Evolutionary conservation across 2,797 vertebrate genomes (phyloP).

Genomic region (Muscicapa striata): DNA sequence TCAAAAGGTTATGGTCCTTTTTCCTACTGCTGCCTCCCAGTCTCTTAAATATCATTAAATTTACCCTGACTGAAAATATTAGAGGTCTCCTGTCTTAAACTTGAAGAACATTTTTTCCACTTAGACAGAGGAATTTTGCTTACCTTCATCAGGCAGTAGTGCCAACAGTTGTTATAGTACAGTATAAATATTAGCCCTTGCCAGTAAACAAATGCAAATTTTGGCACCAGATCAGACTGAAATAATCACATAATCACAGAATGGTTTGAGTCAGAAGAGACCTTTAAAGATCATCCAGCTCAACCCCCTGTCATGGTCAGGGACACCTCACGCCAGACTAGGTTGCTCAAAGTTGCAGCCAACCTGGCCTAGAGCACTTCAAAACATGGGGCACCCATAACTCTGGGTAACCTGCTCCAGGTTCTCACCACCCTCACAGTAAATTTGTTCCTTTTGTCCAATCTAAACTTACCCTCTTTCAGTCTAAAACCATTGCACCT

Average conservation of each 20-base stretch:
- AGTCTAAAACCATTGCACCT: not conserved
- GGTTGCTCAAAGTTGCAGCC: not conserved
- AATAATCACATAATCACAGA: not conserved
- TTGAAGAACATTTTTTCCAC: not conserved
- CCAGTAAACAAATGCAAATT: constrained; percentile 1
- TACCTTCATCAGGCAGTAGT: not conserved
- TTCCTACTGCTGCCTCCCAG: not conserved
- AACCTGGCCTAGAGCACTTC: not conserved
- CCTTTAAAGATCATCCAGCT: not conserved
- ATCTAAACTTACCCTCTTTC: not conserved
- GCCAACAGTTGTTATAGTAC: not conserved
- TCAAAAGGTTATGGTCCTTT: not conserved
- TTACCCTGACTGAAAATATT: not conserved
- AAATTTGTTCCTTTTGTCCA: not conserved
- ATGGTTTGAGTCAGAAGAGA: not conserved
- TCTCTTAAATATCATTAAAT: not conserved
- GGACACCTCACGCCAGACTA: not conserved
- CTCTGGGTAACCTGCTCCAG: not conserved
- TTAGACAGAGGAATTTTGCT: constrained; percentile 15
- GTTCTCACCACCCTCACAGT: not conserved
- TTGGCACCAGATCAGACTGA: not conserved
- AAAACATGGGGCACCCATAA: not conserved
- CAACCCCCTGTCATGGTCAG: not conserved
- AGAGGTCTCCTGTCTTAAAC: not conserved
- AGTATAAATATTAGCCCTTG: constrained; percentile 3